A percentile compares a stretch with the other conserved stretches of the same genome.
phyloP scores from a whole-genome alignment of 2,888 invertebrate species.

The Caenorhabditis drosophilae region DNA sequence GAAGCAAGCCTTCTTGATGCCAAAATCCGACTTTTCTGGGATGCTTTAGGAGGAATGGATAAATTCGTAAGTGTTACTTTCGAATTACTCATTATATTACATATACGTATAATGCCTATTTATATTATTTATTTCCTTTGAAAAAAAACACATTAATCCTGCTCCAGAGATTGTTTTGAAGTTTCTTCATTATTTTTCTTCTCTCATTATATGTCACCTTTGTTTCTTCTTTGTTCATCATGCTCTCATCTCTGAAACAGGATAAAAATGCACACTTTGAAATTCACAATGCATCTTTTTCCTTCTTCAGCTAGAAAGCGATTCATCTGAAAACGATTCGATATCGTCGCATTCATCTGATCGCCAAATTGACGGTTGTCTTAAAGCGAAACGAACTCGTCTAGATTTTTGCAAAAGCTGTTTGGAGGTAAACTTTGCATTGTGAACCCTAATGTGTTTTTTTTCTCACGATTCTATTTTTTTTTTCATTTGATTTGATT shows the following conservation, averaged over 20 bases:
- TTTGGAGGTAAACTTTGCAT: background rate
- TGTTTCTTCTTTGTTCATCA: background rate
- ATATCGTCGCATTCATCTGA: slow-evolving; percentile 9
- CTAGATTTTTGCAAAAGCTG: slow-evolving; percentile 5
- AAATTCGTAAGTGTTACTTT: slow-evolving; percentile 2
- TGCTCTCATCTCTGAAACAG: too few species aligned
- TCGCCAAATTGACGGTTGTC: slow-evolving; percentile 25
- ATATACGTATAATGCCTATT: too few species aligned
- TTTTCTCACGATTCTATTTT: too few species aligned
- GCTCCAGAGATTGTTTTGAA: too few species aligned
- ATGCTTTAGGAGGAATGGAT: slow-evolving; percentile 8
- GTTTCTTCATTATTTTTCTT: too few species aligned
- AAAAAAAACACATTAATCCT: too few species aligned
- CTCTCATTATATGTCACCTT: too few species aligned
- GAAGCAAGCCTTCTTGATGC: slow-evolving; percentile 15
- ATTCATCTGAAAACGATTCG: slow-evolving; percentile 9
- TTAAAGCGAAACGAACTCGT: slow-evolving; percentile 27
- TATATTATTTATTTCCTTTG: background rate
- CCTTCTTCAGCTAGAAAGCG: slow-evolving; percentile 1
- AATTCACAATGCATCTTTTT: background rate
- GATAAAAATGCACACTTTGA: too few species aligned
- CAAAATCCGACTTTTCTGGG: slow-evolving; percentile 20
- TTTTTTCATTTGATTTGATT: too few species aligned
- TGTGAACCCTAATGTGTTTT: too few species aligned
- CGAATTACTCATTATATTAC: background rate